Conservation (phyloP, 2,797 vertebrate species). For the Siniperca undulata region DNA sequence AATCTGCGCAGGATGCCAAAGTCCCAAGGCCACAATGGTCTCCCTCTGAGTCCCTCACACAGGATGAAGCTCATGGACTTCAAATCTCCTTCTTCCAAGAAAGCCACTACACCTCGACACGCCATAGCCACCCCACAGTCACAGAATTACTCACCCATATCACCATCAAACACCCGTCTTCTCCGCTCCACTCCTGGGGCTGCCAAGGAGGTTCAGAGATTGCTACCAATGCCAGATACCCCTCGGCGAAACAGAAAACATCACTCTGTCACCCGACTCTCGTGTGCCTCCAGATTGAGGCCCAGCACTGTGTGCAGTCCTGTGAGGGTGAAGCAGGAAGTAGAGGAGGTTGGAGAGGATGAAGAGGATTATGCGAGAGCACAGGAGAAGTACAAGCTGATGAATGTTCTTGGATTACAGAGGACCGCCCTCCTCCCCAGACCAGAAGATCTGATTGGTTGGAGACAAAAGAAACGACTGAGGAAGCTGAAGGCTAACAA, state of each 20-base stretch:
- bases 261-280: constrained; percentile 42
- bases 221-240: constrained; percentile 77
- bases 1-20: constrained; percentile 64
- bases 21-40: constrained; percentile 66
- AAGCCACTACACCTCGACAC: constrained; percentile 58
- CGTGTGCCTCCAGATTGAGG: constrained; percentile 67
- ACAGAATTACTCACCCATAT: constrained; percentile 67
- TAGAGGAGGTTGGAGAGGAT: constrained; percentile 79
- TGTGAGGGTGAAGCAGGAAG: constrained; percentile 84
- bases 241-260: constrained; percentile 62
- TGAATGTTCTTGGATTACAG: constrained; percentile 87
- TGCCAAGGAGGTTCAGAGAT: constrained; percentile 79
- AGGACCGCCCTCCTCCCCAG: constrained; percentile 85
- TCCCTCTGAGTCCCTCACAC: constrained; percentile 82
- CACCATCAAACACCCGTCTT: constrained; percentile 76
- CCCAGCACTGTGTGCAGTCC: constrained; percentile 67
- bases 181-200: constrained; percentile 85
- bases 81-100: constrained; percentile 87
- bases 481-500: constrained; percentile 88
- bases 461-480: constrained; percentile 89
- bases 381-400: constrained; percentile 88
- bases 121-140: constrained; percentile 54
- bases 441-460: constrained; percentile 86
- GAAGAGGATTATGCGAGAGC: constrained; percentile 85
- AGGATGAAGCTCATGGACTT: constrained; percentile 90